phyloP scores from a whole-genome alignment of 2,797 vertebrate genomes.

The Pseudochaenichthys georgianus region DNA sequence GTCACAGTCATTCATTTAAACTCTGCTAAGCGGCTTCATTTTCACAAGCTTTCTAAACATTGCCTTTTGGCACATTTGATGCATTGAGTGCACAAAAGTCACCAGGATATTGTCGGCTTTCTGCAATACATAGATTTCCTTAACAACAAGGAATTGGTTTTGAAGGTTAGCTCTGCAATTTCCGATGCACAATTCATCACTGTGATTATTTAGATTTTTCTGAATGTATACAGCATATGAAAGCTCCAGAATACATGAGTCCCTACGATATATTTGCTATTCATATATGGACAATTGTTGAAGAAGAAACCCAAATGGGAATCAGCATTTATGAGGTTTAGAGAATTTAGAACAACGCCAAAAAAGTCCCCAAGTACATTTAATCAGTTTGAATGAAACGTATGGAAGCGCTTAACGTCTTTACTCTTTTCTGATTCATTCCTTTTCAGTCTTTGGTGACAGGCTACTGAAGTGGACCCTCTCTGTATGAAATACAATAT shows the following conservation, averaged over 20 bases:
- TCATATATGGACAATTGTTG: background rate
- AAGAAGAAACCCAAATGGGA: background rate
- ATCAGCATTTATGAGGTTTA: slow-evolving; percentile 10
- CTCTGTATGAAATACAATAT: background rate
- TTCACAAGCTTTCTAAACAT: background rate
- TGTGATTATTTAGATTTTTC: background rate
- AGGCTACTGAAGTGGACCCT: background rate
- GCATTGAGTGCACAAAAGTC: background rate
- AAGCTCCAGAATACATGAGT: background rate
- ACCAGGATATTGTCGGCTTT: background rate
- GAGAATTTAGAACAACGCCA: background rate
- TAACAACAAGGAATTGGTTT: background rate
- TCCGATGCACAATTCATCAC: background rate
- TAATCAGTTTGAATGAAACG: background rate
- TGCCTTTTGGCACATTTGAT: background rate
- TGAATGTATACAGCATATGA: background rate
- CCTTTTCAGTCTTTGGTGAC: slow-evolving; percentile 8
- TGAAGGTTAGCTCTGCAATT: background rate
- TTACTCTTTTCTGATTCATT: slow-evolving; percentile 10
- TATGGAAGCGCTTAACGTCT: slow-evolving; percentile 5
- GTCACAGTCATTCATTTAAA: background rate
- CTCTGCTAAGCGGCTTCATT: background rate
- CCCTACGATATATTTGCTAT: background rate
- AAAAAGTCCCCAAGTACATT: slow-evolving; percentile 6
- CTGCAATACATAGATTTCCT: background rate